Conservation (phyloP, 2,888 invertebrate genomes). For the Andricus curvator region DNA sequence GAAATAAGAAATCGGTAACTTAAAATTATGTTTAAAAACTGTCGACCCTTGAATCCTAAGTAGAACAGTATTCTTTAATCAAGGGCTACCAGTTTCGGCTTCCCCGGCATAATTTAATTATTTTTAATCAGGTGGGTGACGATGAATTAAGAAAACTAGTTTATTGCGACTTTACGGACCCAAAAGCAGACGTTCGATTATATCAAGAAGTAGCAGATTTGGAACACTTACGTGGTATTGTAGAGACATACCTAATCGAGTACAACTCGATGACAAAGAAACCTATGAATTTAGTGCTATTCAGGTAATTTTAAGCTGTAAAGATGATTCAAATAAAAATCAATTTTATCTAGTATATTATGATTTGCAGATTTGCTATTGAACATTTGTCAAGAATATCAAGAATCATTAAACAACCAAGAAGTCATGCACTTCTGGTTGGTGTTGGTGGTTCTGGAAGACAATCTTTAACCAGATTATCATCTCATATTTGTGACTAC, state of each 20-base stretch:
- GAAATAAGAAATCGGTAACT: conserved; percentile 60
- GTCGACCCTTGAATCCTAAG: too few species aligned
- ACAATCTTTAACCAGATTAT: conserved; percentile 92
- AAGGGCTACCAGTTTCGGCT: too few species aligned
- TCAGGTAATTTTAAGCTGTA: conserved; percentile 81
- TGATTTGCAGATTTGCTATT: conserved; percentile 88
- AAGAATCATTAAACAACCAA: conserved; percentile 94
- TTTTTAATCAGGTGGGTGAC: conserved; percentile 84
- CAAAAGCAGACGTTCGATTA: conserved; percentile 92
- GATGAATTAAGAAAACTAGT: conserved; percentile 90
- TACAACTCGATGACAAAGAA: conserved; percentile 97
- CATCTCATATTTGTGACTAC: conserved; percentile 96
- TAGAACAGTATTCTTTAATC: too few species aligned
- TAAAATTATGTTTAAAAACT: neutral
- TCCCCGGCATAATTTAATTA: neutral
- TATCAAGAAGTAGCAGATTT: conserved; percentile 94
- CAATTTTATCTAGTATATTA: neutral
- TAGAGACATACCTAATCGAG: conserved; percentile 93
- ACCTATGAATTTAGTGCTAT: conserved; percentile 96
- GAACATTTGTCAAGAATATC: conserved; percentile 96
- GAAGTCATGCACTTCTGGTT: conserved; percentile 93
- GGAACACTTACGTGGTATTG: conserved; percentile 88
- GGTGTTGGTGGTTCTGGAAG: conserved; percentile 97
- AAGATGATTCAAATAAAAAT: neutral
- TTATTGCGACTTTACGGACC: conserved; percentile 97